Evolutionary conservation across 2,888 invertebrate genomes (phyloP).

Genomic region (Cecidostiba fungosa): DNA sequence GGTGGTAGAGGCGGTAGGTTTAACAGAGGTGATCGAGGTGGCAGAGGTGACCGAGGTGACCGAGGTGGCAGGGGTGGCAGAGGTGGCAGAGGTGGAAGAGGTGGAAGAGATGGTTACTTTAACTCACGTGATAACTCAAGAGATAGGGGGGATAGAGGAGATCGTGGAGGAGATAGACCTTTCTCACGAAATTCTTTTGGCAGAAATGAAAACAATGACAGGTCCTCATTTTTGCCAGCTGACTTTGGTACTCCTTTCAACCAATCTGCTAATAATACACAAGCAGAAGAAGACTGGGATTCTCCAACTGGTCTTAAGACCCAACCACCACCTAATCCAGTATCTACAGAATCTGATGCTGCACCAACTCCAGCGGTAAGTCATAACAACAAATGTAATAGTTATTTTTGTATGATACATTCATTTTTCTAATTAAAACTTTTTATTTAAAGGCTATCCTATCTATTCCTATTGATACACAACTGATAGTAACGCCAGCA

Average conservation of each 20-base stretch:
- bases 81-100: slow-evolving; percentile 20
- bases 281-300: slow-evolving; percentile 63
- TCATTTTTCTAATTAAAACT: slow-evolving; percentile 33
- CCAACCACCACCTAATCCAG: not conserved
- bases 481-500: not conserved
- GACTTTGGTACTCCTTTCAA: slow-evolving; percentile 16
- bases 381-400: slow-evolving; percentile 8
- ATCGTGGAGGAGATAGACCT: slow-evolving; percentile 38
- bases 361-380: slow-evolving; percentile 35
- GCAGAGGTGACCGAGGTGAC: slow-evolving; percentile 13
- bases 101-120: not conserved
- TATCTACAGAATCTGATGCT: not conserved
- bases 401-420: not conserved
- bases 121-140: slow-evolving; percentile 57
- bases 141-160: slow-evolving; percentile 42
- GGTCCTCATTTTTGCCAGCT: slow-evolving; percentile 1
- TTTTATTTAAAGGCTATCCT: not conserved
- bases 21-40: slow-evolving; percentile 37
- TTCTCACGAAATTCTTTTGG: slow-evolving; percentile 33
- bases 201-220: slow-evolving; percentile 34
- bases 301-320: slow-evolving; percentile 47
- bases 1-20: slow-evolving; percentile 53
- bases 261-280: not conserved
- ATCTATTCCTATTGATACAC: slow-evolving; percentile 1
- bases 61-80: slow-evolving; percentile 38